Evolutionary conservation across 2,888 invertebrate genomes (phyloP).

Genomic region (Andrena bucephala): DNA sequence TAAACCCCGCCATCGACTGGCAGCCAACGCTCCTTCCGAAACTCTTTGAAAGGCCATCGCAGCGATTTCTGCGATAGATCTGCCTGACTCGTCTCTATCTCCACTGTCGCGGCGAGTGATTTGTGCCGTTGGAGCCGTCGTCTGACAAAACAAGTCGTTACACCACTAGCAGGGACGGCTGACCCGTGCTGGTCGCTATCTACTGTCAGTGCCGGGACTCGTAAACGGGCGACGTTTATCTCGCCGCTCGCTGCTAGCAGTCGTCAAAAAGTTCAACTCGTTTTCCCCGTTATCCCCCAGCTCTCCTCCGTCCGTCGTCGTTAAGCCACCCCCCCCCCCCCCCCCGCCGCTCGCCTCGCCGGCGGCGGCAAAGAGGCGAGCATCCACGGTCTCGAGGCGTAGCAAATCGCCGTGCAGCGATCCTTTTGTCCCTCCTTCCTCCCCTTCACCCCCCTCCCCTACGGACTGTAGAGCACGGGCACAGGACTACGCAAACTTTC

Average conservation of each 20-base stretch:
- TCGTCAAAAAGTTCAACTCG: conserved; percentile 74
- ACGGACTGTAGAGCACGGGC: neutral
- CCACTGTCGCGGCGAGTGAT: conserved; percentile 58
- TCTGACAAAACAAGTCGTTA: conserved; percentile 74
- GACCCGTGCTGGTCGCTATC: conserved; percentile 65
- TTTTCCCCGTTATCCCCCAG: conserved; percentile 61
- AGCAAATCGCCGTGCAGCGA: conserved; percentile 31
- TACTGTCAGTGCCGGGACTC: conserved; percentile 60
- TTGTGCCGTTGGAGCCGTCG: conserved; percentile 65
- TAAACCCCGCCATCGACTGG: neutral
- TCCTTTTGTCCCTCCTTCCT: conserved; percentile 29
- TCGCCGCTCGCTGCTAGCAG: conserved; percentile 58
- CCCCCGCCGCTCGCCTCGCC: no score
- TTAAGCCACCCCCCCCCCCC: conserved; percentile 48
- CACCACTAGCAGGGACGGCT: conserved; percentile 55
- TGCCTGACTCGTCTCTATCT: neutral
- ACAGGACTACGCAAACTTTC: conserved; percentile 48
- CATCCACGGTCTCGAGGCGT: conserved; percentile 21
- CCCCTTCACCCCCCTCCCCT: neutral
- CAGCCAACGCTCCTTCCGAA: neutral
- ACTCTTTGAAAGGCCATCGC: conserved; percentile 37
- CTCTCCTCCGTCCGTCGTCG: conserved; percentile 37
- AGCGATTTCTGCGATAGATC: conserved; percentile 59
- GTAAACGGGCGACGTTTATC: conserved; percentile 71
- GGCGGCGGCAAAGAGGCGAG: neutral